Conservation (phyloP, 2,797 vertebrate species). For the Lutjanus campechanus region DNA sequence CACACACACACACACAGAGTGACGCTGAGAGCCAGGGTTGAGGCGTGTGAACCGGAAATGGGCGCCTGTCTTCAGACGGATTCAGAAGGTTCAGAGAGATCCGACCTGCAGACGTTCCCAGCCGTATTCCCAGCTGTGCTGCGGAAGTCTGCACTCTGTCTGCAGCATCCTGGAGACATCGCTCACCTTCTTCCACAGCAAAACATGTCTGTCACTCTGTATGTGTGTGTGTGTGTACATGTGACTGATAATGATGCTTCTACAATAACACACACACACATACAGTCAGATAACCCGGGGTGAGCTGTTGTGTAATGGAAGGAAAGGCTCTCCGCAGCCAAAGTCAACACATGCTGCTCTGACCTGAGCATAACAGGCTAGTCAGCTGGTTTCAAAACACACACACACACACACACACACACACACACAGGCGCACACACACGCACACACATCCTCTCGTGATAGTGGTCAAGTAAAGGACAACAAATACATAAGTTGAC, state of each 20-base stretch:
- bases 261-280: slow-evolving; percentile 35
- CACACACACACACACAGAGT: slow-evolving; percentile 26
- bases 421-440: slow-evolving; percentile 4
- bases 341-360: slow-evolving; percentile 73
- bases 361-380: slow-evolving; percentile 57
- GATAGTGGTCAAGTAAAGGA: slow-evolving; percentile 34
- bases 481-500: slow-evolving; percentile 1
- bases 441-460: background rate
- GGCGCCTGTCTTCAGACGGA: slow-evolving; percentile 69
- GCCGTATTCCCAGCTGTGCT: slow-evolving; percentile 55
- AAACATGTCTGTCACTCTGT: slow-evolving; percentile 63
- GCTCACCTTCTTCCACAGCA: slow-evolving; percentile 68
- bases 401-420: slow-evolving; percentile 28
- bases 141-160: slow-evolving; percentile 75
- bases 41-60: slow-evolving; percentile 82
- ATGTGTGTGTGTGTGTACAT: slow-evolving; percentile 27
- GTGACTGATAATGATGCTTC: slow-evolving; percentile 56
- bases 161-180: slow-evolving; percentile 74
- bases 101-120: slow-evolving; percentile 78
- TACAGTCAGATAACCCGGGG: slow-evolving; percentile 70
- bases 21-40: slow-evolving; percentile 45
- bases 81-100: slow-evolving; percentile 70
- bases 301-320: slow-evolving; percentile 72
- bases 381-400: slow-evolving; percentile 65
- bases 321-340: slow-evolving; percentile 58